Base-by-base conservation (phyloP, 1,140 invertebrate genomes). In the Palaemon carinicauda region DNA sequence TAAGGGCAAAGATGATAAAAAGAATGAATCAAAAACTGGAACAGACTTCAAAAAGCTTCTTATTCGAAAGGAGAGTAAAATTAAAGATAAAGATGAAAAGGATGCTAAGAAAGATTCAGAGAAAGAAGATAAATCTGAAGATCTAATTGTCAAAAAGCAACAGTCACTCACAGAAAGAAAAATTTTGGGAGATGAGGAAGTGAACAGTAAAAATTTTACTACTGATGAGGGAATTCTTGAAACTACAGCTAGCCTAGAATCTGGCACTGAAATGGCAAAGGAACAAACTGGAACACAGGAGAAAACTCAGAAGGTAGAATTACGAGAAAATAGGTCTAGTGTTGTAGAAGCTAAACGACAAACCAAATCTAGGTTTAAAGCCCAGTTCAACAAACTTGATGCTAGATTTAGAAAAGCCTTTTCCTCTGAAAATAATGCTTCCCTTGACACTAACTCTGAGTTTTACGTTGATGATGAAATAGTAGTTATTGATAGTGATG, bases 391-490 rank as follows among this genome's bases (percentile, higher is more conserved):
- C 12, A 88, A 84, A 60, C 78, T 88, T 19, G 87, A 88, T 85
- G 87, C 87, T n/a, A 79, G 74, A 27, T 77, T 88, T 24, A 71
- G 87, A 29, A 83, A 82, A 60, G 87, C 87, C 2, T 88, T 88
- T 51, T 88, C 87, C 1, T 88, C 77, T 52, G 87, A 88, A 60
- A 52, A 85, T 21, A 81, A 77, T 54, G 10, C 78, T 19, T 82
- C 86, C 41, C 19, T 87, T 7, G 84, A 87, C 10, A 53, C 33
- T 17, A 69, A 52, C 53, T 73, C 54, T n/a, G 50, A 53, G 4
- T 65, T 53, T 7, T 77, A 86, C 15, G 50, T 53, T 31, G 75
- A 73, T 24, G 69, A 71, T 31, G 79, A 87, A 29, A 78, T 74
- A 27, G 31, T 74, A 9, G 24, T 75, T 27, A 33, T 75, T 56